Base-by-base conservation (phyloP, 2,888 invertebrate species). In the Leptopterna dolabrata region DNA sequence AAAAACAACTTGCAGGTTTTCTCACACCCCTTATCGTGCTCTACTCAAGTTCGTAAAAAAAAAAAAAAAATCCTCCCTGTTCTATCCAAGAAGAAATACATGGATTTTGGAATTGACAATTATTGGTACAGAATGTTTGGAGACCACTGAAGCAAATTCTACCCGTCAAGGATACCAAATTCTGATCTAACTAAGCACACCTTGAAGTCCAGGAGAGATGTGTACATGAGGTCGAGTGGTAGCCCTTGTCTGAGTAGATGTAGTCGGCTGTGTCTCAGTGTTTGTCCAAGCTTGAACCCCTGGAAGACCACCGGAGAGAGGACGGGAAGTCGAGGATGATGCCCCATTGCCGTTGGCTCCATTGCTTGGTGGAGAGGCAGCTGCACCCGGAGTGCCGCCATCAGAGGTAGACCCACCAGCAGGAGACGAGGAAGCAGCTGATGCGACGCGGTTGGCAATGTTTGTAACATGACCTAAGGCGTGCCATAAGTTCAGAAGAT, bases 161-260 rank as follows among this genome's bases (percentile, higher is more conserved):
- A n/a, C n/a, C n/a, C n/a, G n/a, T n/a, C n/a, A n/a, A n/a, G n/a
- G n/a, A n/a, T n/a, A n/a, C n/a, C n/a, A n/a, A 36, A 2, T 36
- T 36, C 2, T 36, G 4, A 36, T 2, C 4, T 36, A 36, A 36
- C 13, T 13, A 13, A 47, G 16, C 45, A 11, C 14, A 78, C 89
- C 88, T 70, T 43, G 71, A 2, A 87, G 43, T 16, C 73, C 73
- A 7, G 87, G 73, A 41, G 87, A 63, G 24, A 87, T 82, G 90
- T 95, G 95, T 13, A 95, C 94, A 90, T 95, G 95, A 0, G 95
- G 95, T 36, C 95, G 93, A 7, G 94, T 92, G 19, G 95, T 95
- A 83, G 95, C 94, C 51, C 95, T 93, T 2, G 95, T 95, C 90
- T 95, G 94, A 0, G 95, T 95, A 0, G 95, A 93, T 29, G 95